Evolutionary conservation across 2,113 vertebrate genomes (phyloP).

Genomic region (Aythya baeri): DNA sequence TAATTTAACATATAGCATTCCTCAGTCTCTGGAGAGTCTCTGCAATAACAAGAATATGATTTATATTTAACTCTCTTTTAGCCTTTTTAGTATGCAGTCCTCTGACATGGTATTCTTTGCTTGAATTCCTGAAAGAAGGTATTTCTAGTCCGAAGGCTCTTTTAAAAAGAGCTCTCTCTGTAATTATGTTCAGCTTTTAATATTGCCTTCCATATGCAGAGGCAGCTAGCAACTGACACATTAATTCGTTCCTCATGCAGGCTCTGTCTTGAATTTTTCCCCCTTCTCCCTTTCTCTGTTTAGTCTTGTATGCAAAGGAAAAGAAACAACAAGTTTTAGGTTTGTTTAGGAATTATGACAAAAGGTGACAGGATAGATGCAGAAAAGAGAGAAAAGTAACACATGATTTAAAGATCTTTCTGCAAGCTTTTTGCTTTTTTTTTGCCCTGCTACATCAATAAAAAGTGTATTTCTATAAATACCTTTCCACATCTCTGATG

Average conservation of each 20-base stretch:
- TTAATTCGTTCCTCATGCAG: not conserved
- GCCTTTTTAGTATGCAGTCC: not conserved
- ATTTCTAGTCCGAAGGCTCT: not conserved
- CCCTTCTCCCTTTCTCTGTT: not conserved
- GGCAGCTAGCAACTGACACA: not conserved
- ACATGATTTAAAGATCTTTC: not conserved
- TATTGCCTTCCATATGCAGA: not conserved
- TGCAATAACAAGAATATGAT: not conserved
- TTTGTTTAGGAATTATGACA: not conserved
- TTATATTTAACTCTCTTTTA: not conserved
- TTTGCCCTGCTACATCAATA: not conserved
- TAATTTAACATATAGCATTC: not conserved
- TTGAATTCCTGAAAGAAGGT: not conserved
- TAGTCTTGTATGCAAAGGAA: not conserved
- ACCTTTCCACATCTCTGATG: constrained; percentile 98
- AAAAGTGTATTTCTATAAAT: constrained; percentile 5
- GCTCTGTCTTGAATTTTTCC: not conserved
- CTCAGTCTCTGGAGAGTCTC: not conserved
- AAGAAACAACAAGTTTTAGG: not conserved
- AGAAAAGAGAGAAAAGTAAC: not conserved
- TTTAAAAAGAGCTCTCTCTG: not conserved
- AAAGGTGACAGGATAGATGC: not conserved
- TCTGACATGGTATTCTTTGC: not conserved
- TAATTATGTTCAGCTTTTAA: not conserved
- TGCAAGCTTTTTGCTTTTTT: not conserved